phyloP scores from a whole-genome alignment of 2,888 invertebrate genomes.

The Meandrusa payeni region DNA sequence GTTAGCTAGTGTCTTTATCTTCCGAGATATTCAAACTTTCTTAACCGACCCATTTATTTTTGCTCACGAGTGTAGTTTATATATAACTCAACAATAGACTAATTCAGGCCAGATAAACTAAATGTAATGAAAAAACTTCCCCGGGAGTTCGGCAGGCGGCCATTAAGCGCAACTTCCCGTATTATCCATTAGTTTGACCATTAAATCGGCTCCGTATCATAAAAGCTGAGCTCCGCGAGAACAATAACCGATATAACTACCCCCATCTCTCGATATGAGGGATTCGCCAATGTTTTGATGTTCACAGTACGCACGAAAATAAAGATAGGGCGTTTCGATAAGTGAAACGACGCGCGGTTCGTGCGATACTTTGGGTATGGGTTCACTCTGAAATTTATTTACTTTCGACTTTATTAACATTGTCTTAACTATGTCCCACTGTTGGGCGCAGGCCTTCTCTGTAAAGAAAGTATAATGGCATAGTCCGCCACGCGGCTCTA shows the following conservation, averaged over 20 bases:
- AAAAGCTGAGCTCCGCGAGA: conserved; percentile 28
- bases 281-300: conserved; percentile 16
- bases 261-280: conserved; percentile 14
- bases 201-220: conserved; percentile 41
- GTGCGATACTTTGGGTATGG: conserved; percentile 4
- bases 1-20: too few relatives aligned
- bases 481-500: too few relatives aligned
- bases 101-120: conserved; percentile 26
- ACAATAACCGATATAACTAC: conserved; percentile 20
- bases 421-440: too few relatives aligned
- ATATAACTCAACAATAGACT: too few relatives aligned
- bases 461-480: too few relatives aligned
- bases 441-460: too few relatives aligned
- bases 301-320: conserved; percentile 1
- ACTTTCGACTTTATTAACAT: too few relatives aligned
- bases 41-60: too few relatives aligned
- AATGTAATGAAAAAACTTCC: conserved; percentile 35
- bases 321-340: conserved; percentile 7
- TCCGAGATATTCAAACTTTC: too few relatives aligned
- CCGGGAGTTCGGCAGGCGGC: conserved; percentile 24
- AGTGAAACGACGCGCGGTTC: conserved; percentile 4
- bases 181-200: conserved; percentile 37
- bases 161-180: conserved; percentile 34
- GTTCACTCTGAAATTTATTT: too few relatives aligned
- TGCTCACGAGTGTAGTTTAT: too few relatives aligned